phyloP scores from a whole-genome alignment of 2,888 invertebrate genomes.

The Diaphora mendica region DNA sequence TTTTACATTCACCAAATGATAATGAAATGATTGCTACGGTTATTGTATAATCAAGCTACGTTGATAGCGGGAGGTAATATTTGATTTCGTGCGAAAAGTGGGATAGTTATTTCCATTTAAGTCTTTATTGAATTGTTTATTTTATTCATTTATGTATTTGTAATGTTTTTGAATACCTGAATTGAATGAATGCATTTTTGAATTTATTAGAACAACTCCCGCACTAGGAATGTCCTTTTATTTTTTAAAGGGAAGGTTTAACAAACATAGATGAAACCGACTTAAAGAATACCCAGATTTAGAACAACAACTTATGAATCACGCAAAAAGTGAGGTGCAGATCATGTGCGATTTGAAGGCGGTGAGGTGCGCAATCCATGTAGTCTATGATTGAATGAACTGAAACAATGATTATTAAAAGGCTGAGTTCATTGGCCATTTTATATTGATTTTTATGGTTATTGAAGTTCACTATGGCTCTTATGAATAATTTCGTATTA shows the following conservation, averaged over 20 bases:
- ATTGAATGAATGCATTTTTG: not conserved
- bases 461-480: not conserved
- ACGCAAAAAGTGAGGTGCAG: too few relatives aligned
- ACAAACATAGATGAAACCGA: too few relatives aligned
- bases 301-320: too few relatives aligned
- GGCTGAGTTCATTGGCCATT: not conserved
- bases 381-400: too few relatives aligned
- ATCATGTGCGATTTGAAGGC: too few relatives aligned
- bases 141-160: not conserved
- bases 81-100: not conserved
- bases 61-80: not conserved
- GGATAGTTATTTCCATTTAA: not conserved
- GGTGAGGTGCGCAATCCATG: too few relatives aligned
- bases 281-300: too few relatives aligned
- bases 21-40: not conserved
- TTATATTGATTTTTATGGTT: not conserved
- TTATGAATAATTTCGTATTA: not conserved
- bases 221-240: too few relatives aligned
- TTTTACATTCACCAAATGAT: conserved; percentile 4
- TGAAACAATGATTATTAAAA: not conserved
- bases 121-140: not conserved
- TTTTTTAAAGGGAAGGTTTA: too few relatives aligned
- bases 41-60: not conserved
- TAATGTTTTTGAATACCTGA: not conserved
- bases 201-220: not conserved